Evolutionary conservation across 1,140 invertebrate genomes (phyloP), one percentile per base, ranked within the genome.

Genomic region (Hylaeus volcanicus): DNA sequence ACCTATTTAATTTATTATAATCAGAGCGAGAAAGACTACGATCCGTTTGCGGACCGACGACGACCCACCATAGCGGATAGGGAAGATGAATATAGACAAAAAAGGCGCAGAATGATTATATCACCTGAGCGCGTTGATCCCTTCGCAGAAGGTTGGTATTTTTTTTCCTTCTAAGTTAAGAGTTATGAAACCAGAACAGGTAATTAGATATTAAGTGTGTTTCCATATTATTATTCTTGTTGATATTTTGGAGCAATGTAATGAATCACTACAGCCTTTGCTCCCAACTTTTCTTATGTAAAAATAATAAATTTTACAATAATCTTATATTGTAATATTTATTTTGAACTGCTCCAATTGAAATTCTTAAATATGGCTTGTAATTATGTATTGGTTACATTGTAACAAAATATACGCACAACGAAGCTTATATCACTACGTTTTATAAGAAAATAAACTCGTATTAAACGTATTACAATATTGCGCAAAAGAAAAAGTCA

Each of bases 121-220:
- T 99, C 99, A 1, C 99, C 99, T 6, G 98, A 99, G 90, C 95
- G 98, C 88, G 96, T 96, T 79, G 99, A 99, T 96, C 98, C 98
- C 39, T 99, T 99, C 95, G 98, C 98, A 88, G 98, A 99, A 95
- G 98, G 98, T 99, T 95, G 93, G 96, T 96, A 89, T 69, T 76
- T 51, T 86, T 84, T 83, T 76, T 26, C 26, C 65, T 82, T 89
- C 43, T 74, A 74, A 79, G 66, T 87, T 73, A 76, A 75, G 69
- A 43, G 43, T 65, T 78, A 55, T 63, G 55, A 74, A 55, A 84
- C 8, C 51, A 45, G 45, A 60, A 53, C 60, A 81, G 73, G 70
- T 83, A 73, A 84, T 53, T 81, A 75, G 45, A 73, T 72, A 55
- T 76, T 80, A 78, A 82, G 39, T 63, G 51, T 45, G 55, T 70